Evolutionary conservation across 2,888 invertebrate species (phyloP), one percentile per base, ranked within the genome.

Genomic region (Drosophila dives): DNA sequence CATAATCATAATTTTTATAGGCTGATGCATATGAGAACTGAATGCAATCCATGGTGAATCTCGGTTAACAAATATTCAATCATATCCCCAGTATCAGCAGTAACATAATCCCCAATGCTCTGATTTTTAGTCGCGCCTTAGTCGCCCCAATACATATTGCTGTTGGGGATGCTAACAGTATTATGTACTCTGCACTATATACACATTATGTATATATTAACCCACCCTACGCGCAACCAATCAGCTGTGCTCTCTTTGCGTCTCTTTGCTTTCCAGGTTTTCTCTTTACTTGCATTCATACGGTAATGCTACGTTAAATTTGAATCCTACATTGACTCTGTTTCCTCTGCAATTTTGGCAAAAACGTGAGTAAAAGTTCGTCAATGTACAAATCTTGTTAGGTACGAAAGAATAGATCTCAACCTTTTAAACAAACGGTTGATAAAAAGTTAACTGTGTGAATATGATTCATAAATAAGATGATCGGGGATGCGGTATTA

Each of bases 151-250:
- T 84, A 88, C 91, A 91, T 86, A 84, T 90, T 70, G 90, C 90
- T 90, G 72, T 89, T 91, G 91, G 90, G 91, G 91, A 90, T 91
- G 91, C 81, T 90, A 72, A 75, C 80, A 81, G 90, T 78, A 72
- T 75, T 84, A 51, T 72, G 17, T 72, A 72, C 77, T 45, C 26
- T n/a, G 23, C 23, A 34, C 34, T 11, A 20, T 36, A 55, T 32
- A n/a, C 38, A 36, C 33, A 23, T 54, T 40, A 83, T 64, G 38
- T 56, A 74, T 56, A 74, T 50, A 50, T 53, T 56, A 49, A 63
- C 79, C 75, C 72, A 65, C 75, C 79, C 83, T 77, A 65, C 34
- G 15, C 17, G 62, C 72, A 58, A 48, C 77, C 76, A 81, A 81
- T 77, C 77, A 77, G 72, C 75, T 75, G 66, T 64, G 63, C 63